phyloP scores from a whole-genome alignment of 2,888 invertebrate genomes.

The Cataglyphis altisquamis region DNA sequence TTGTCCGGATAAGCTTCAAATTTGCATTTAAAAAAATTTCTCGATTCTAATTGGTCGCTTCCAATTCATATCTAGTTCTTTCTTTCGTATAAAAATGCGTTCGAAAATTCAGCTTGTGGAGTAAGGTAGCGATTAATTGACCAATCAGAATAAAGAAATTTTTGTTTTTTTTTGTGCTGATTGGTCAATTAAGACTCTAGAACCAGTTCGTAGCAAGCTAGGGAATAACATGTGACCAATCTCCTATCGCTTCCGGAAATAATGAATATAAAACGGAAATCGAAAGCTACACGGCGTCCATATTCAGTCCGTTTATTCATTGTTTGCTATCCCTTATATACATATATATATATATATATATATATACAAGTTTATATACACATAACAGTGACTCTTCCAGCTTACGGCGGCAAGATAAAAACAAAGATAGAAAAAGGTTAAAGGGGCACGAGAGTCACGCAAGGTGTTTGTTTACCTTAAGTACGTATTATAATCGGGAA shows the following conservation, averaged over 20 bases:
- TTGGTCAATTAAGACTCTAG: no score
- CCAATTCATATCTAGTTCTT: neutral
- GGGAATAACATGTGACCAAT: no score
- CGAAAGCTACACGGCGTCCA: no score
- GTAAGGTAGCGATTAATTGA: neutral
- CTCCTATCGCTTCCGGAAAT: no score
- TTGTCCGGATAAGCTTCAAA: neutral
- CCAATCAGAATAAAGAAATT: neutral
- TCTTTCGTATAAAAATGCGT: neutral
- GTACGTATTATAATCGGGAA: constrained; percentile 27
- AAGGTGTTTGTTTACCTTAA: constrained; percentile 13
- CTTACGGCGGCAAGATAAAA: constrained; percentile 40
- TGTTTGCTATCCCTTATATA: neutral
- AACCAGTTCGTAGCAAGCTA: no score
- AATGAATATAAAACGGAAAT: no score
- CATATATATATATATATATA: neutral
- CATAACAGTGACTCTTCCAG: neutral
- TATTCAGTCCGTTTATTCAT: no score
- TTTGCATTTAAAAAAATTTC: neutral
- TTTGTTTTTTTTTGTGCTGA: no score
- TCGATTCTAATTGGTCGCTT: neutral
- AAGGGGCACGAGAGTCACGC: constrained; percentile 13
- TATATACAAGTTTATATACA: neutral
- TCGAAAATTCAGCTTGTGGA: neutral
- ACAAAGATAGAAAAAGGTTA: constrained; percentile 65